phyloP scores from a whole-genome alignment of 2,113 vertebrate species.

The Mastomys natalensis region DNA sequence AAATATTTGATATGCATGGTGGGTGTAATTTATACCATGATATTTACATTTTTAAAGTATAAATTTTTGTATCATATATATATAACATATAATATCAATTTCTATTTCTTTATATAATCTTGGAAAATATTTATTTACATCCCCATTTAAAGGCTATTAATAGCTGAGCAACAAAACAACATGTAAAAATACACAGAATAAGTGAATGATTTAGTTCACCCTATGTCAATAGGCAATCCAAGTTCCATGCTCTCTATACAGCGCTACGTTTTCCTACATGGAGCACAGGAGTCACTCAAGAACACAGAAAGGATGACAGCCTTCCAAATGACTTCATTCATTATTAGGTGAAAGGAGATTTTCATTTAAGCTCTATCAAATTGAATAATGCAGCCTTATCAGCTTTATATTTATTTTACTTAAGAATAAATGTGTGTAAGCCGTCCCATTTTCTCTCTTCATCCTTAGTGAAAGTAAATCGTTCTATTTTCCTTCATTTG shows the following conservation, averaged over 20 bases:
- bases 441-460: neutral
- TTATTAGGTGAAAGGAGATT: neutral
- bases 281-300: neutral
- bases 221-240: neutral
- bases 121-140: neutral
- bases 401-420: neutral
- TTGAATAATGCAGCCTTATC: neutral
- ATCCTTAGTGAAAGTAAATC: neutral
- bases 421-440: neutral
- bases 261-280: neutral
- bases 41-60: neutral
- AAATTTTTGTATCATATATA: neutral
- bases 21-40: neutral
- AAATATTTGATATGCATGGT: neutral
- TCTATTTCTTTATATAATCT: neutral
- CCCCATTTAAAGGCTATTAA: neutral
- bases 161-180: neutral
- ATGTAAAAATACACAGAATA: neutral
- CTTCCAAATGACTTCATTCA: constrained; percentile 27
- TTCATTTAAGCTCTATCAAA: neutral
- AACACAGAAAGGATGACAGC: neutral
- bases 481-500: neutral
- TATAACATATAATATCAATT: neutral
- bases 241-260: neutral
- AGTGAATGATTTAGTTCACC: neutral